Conservation (phyloP, 2,888 invertebrate genomes). For the Alloplasta piceator region DNA sequence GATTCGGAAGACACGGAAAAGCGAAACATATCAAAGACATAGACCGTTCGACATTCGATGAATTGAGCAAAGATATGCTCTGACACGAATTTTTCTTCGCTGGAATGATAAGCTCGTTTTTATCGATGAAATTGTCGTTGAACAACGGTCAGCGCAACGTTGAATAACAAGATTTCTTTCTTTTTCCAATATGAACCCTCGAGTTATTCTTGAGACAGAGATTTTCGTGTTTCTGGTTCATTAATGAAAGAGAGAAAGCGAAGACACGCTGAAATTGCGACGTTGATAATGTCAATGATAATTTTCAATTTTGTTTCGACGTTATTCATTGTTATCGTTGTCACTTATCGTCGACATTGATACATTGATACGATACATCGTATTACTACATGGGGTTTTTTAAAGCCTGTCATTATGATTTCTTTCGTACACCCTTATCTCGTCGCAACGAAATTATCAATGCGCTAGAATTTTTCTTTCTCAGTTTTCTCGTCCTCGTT, state of each 20-base stretch:
- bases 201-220: no score
- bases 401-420: not conserved
- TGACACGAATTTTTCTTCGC: slow-evolving; percentile 1
- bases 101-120: no score
- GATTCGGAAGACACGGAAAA: slow-evolving; percentile 89
- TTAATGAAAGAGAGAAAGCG: slow-evolving; percentile 38
- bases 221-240: slow-evolving; percentile 50
- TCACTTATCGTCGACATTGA: no score
- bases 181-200: no score
- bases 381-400: no score
- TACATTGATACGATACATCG: no score
- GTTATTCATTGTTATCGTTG: no score
- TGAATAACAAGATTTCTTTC: no score
- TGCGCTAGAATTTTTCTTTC: slow-evolving; percentile 41
- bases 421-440: slow-evolving; percentile 40
- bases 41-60: slow-evolving; percentile 85
- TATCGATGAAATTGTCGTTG: no score
- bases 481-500: slow-evolving; percentile 37
- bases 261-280: slow-evolving; percentile 20
- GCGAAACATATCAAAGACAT: slow-evolving; percentile 85
- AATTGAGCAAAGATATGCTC: slow-evolving; percentile 67
- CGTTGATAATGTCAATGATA: not conserved
- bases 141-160: no score
- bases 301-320: slow-evolving; percentile 31
- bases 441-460: slow-evolving; percentile 13